A percentile compares a stretch with the other conserved stretches of the same genome.
These are phyloP conservation scores for Bugula neritina DNA, from an alignment of 2,888 invertebrate genomes.

Conservation along the genomic window DNA sequence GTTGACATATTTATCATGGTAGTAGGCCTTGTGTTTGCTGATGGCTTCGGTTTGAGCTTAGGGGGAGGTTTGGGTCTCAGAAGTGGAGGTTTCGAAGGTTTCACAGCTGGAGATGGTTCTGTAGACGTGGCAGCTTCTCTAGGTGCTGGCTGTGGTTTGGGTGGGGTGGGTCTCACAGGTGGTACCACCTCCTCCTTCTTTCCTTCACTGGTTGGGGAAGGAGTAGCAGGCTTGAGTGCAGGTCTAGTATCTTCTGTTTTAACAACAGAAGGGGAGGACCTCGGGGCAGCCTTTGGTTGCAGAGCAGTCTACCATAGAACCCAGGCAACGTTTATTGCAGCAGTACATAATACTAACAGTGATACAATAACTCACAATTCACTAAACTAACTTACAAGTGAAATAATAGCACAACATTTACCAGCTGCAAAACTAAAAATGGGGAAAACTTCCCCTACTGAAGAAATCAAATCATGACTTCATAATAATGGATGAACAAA, in stretches of 20 bases:
- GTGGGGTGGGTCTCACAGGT: background rate
- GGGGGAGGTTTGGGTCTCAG: slow-evolving; percentile 21
- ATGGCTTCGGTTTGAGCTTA: slow-evolving; percentile 1
- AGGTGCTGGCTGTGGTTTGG: slow-evolving; percentile 8
- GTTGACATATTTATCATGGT: slow-evolving; percentile 1
- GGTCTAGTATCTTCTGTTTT: background rate
- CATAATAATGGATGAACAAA: too few relatives aligned
- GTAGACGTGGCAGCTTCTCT: background rate
- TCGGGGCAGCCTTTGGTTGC: slow-evolving; percentile 15
- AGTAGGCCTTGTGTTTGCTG: background rate
- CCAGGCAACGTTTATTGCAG: too few relatives aligned
- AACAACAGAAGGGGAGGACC: background rate
- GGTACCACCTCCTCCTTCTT: background rate
- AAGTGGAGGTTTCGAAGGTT: background rate
- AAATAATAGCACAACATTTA: too few relatives aligned
- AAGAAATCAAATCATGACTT: too few relatives aligned
- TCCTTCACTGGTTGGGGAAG: background rate
- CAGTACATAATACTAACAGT: too few relatives aligned
- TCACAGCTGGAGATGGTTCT: background rate
- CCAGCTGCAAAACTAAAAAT: too few relatives aligned
- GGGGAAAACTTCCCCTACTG: too few relatives aligned
- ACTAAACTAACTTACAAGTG: too few relatives aligned
- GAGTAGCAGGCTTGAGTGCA: background rate
- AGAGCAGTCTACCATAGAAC: background rate
- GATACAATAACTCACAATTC: too few relatives aligned